Percentiles rank a stretch among this genome's conserved stretches.
Conservation (phyloP, 2,797 vertebrate species). For the Melanotaenia parkinsoni region DNA sequence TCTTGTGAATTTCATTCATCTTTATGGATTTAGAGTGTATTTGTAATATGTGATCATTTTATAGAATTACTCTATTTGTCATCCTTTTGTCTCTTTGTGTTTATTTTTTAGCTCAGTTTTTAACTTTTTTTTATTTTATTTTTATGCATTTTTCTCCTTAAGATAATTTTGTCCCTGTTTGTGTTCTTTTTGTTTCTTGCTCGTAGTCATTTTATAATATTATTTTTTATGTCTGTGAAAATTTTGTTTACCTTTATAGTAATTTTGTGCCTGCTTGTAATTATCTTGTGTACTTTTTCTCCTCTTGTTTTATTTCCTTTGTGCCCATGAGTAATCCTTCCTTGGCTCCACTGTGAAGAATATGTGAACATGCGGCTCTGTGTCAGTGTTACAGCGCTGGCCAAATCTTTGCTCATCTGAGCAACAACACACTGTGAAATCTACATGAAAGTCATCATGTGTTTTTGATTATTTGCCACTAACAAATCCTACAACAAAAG, state of each 20-base stretch:
- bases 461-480: conserved; percentile 8
- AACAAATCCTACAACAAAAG: conserved; percentile 31
- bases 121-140: too few relatives aligned
- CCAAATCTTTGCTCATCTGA: conserved; percentile 14
- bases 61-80: background rate
- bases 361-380: background rate
- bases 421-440: conserved; percentile 3
- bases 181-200: background rate
- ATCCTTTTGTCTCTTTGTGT: background rate
- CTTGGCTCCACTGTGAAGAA: background rate
- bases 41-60: background rate
- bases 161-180: background rate
- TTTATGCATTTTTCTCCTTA: too few relatives aligned
- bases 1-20: too few relatives aligned
- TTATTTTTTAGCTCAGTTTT: background rate
- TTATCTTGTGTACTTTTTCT: background rate
- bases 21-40: too few relatives aligned
- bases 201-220: too few relatives aligned
- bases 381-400: background rate
- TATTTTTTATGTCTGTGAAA: background rate
- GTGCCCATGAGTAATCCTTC: background rate
- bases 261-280: background rate
- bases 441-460: background rate
- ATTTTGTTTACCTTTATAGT: background rate
- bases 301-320: background rate